Conservation (phyloP, 2,888 invertebrate species). For the Pasiphila rectangulata region DNA sequence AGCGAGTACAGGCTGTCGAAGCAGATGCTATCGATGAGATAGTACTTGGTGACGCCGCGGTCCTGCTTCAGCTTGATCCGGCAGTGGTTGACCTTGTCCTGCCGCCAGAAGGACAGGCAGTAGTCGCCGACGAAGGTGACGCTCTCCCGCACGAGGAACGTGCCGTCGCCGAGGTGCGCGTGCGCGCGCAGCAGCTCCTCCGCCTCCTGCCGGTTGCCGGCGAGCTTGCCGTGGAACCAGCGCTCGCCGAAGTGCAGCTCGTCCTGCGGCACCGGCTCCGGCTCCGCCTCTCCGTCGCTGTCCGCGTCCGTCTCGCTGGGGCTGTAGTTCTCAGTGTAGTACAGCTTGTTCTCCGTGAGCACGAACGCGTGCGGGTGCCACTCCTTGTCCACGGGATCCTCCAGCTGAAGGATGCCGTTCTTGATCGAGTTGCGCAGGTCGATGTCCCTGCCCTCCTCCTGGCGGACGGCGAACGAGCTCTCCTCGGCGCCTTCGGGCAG, state of each 20-base stretch:
- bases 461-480: slow-evolving; percentile 77
- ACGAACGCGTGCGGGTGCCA: slow-evolving; percentile 98
- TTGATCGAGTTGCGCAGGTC: slow-evolving; percentile 91
- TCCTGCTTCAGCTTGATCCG: slow-evolving; percentile 94
- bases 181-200: slow-evolving; percentile 88
- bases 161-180: slow-evolving; percentile 92
- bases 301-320: slow-evolving; percentile 78
- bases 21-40: slow-evolving; percentile 91
- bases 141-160: slow-evolving; percentile 95
- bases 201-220: slow-evolving; percentile 89
- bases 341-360: slow-evolving; percentile 91
- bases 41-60: slow-evolving; percentile 93
- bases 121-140: slow-evolving; percentile 98
- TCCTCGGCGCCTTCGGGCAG: slow-evolving; percentile 94
- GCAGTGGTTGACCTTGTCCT: slow-evolving; percentile 94
- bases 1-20: slow-evolving; percentile 96
- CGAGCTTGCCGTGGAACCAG: slow-evolving; percentile 95
- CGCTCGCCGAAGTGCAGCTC: slow-evolving; percentile 95
- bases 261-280: slow-evolving; percentile 87
- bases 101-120: slow-evolving; percentile 96
- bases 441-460: slow-evolving; percentile 85
- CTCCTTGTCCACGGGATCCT: slow-evolving; percentile 92
- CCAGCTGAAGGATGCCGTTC: slow-evolving; percentile 93
- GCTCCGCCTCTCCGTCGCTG: slow-evolving; percentile 82
- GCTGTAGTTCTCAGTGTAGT: slow-evolving; percentile 88